phyloP scores from a whole-genome alignment of 2,888 invertebrate species.

The Amiota mariae region DNA sequence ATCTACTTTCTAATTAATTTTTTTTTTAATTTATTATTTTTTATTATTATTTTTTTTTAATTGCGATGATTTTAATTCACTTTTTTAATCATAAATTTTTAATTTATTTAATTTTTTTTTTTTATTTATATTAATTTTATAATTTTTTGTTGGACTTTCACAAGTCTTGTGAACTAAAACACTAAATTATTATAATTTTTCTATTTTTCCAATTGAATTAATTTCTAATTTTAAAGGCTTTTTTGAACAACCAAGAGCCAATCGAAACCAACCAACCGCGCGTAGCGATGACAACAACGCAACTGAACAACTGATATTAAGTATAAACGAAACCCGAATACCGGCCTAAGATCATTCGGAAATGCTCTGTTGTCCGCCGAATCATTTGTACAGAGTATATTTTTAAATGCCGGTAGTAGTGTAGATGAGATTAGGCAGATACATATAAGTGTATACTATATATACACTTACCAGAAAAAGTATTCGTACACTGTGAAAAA shows the following conservation, averaged over 20 bases:
- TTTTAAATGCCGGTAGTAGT: background rate
- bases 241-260: constrained; percentile 29
- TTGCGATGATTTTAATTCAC: constrained; percentile 5
- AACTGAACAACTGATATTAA: too few relatives aligned
- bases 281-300: constrained; percentile 48
- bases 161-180: constrained; percentile 24
- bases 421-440: too few relatives aligned
- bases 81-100: background rate
- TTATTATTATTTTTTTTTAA: background rate
- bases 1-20: background rate
- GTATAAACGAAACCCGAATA: background rate
- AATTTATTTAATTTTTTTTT: background rate
- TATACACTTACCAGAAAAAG: too few relatives aligned
- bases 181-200: constrained; percentile 3
- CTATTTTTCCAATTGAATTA: background rate
- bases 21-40: background rate
- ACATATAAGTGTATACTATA: too few relatives aligned
- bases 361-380: background rate
- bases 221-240: constrained; percentile 1
- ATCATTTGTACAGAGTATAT: background rate
- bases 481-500: too few relatives aligned
- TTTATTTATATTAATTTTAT: constrained; percentile 35
- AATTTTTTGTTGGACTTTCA: constrained; percentile 29
- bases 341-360: constrained; percentile 12
- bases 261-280: constrained; percentile 40